Base-by-base conservation (phyloP, 2,888 invertebrate genomes). In the Melikaiella ostensackeni region DNA sequence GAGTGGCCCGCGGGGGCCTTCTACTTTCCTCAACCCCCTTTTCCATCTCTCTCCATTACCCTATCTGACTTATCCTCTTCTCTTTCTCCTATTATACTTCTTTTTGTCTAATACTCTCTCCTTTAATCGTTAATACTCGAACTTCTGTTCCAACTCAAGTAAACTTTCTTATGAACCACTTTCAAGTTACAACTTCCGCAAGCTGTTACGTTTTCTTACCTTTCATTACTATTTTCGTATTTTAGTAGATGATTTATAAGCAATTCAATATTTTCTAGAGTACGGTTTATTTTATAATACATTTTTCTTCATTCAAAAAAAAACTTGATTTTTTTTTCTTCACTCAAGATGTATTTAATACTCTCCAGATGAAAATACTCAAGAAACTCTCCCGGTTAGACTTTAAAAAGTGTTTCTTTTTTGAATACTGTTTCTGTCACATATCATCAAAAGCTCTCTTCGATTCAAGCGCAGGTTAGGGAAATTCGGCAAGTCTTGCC, bases 401-500 rank as follows among this genome's bases (percentile, higher is more conserved):
- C 9, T n/a, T n/a, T 21, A 2, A 57, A 57, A 5, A 24, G 24
- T 57, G 9, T 76, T 64, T 78, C 76, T 63, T 75, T 74, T 75
- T 59, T 59, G 75, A 75, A 61, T 76, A 74, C 38, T 50, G 57
- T 64, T 76, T 38, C 19, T 38, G 38, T 64, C 21, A 64, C 42
- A n/a, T 64, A 5, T 66, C 46, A 46, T 81, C 79, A 80, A 77
- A 75, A 81, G 79, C 79, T 80, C 78, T 79, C 81, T 81, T 74
- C 79, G 77, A 79, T 80, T 80, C 62, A 35, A 77, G 64, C 78
- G 78, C 77, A 75, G 70, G 75, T 77, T 77, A 79, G 81, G 80
- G 88, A 87, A 86, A 87, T 88, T 88, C 88, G 84, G 85, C 81
- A 88, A 86, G 84, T 88, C 86, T 85, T 83, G 85, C 85, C 85